phyloP scores from a whole-genome alignment of 2,797 vertebrate species.

The Moxostoma hubbsi region DNA sequence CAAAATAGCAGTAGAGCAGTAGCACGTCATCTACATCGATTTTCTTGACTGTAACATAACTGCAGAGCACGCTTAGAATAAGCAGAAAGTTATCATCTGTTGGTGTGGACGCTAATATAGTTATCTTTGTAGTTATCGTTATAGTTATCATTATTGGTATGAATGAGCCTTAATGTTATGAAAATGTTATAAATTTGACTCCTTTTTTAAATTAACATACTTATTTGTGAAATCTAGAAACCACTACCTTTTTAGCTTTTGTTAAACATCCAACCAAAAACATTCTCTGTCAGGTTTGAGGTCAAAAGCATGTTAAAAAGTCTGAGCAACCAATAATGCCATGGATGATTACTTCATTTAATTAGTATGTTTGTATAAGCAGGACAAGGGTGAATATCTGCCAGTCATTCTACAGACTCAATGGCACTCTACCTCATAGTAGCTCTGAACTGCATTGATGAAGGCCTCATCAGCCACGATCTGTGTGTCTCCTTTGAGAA shows the following conservation, averaged over 20 bases:
- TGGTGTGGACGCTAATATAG: too few species aligned
- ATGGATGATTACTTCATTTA: background rate
- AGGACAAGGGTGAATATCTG: background rate
- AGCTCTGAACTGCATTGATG: constrained; percentile 99
- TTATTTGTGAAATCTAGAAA: background rate
- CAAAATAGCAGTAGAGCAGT: too few species aligned
- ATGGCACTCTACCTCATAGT: constrained; percentile 87
- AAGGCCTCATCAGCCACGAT: constrained; percentile 99
- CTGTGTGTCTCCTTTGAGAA: constrained; percentile 98
- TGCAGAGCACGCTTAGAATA: too few species aligned
- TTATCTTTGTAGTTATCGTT: too few species aligned
- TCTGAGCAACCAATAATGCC: background rate
- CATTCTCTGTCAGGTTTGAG: background rate
- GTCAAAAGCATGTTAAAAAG: background rate
- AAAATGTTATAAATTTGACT: too few species aligned
- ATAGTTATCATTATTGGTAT: too few species aligned
- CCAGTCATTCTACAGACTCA: background rate
- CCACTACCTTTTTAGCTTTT: background rate
- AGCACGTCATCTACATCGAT: too few species aligned
- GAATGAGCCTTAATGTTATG: too few species aligned
- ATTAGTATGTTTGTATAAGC: background rate
- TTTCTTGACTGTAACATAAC: too few species aligned
- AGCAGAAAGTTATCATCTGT: too few species aligned
- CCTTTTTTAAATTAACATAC: too few species aligned
- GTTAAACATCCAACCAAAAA: background rate